Base-by-base conservation (phyloP, 2,888 invertebrate genomes). In the Agonopterix heracliana region DNA sequence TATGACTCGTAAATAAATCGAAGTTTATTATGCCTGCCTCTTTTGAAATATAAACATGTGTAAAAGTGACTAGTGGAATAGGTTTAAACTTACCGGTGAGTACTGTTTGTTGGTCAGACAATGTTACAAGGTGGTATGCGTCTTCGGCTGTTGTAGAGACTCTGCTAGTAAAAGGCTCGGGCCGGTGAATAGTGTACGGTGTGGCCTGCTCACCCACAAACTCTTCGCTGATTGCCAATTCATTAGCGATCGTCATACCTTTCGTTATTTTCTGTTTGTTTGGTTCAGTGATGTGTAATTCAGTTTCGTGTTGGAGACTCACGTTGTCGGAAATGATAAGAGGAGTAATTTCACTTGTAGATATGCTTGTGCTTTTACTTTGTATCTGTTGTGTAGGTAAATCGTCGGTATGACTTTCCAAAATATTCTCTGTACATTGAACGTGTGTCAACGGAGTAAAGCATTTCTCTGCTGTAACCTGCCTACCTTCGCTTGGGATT, bases 381-480 rank as follows among this genome's bases (percentile, higher is more conserved):
- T 63, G 62, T 58, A 66, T 57, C 54, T 57, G 54, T 44, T 66
- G 66, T 65, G 68, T 63, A 50, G 58, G 52, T 13, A 85, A 63
- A 54, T 81, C 74, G 48, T 74, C 68, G 34, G 66, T 60, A 53
- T 72, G 68, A 54, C 63, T 65, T 64, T 81, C 73, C 47, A 69
- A 46, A 52, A 81, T 60, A 62, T 74, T 78, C 72, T 85, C 86
- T 49, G 77, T 71, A 63, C 81, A 80, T 68, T 80, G 74, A 64
- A 86, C 48, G 61, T 80, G 76, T 72, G 74, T 67, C 54, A 81
- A 74, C 63, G 72, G 74, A 64, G 68, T 78, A 45, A 74, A 52
- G 41, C 68, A 65, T 55, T 71, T 71, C 60, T 78, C 74, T 47
- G 80, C 84, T 46, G 53, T 73, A 38, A 59, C 73, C 55, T 60